These are phyloP conservation scores for Sebastes reedi DNA, from an alignment of 2,797 vertebrate species.

Conservation along the genomic window DNA sequence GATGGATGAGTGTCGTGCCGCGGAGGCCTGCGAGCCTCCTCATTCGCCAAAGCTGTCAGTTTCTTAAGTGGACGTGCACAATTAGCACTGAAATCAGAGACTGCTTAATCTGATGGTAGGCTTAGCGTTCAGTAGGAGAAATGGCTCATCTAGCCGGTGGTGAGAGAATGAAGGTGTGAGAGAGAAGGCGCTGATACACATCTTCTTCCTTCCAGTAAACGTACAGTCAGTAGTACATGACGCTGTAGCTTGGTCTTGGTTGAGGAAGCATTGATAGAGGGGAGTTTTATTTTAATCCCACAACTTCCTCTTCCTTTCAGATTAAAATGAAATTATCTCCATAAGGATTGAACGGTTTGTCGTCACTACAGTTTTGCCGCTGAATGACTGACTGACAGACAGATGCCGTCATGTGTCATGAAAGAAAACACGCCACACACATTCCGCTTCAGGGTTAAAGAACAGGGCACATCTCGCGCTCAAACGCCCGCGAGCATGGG, in stretches of 20 bases:
- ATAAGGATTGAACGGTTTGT: constrained; percentile 17
- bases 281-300: constrained; percentile 15
- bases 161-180: constrained; percentile 75
- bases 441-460: constrained; percentile 68
- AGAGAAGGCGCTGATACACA: constrained; percentile 73
- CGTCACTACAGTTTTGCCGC: neutral
- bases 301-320: neutral
- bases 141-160: constrained; percentile 73
- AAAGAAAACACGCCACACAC: constrained; percentile 22
- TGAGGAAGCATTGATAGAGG: neutral
- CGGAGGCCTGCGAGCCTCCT: constrained; percentile 82
- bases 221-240: constrained; percentile 33
- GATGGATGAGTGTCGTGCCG: constrained; percentile 89
- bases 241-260: constrained; percentile 3
- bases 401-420: constrained; percentile 30
- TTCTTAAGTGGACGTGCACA: constrained; percentile 91
- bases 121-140: constrained; percentile 82
- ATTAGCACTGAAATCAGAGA: constrained; percentile 92
- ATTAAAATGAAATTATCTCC: neutral
- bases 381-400: constrained; percentile 35
- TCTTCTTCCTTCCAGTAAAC: constrained; percentile 71
- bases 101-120: constrained; percentile 89
- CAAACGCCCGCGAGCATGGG: constrained; percentile 19
- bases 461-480: constrained; percentile 57
- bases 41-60: constrained; percentile 88